Percentiles rank a stretch among this genome's conserved stretches.
These are phyloP conservation scores for Melanchra persicariae DNA, from an alignment of 2,888 invertebrate genomes.

Conservation along the genomic window DNA sequence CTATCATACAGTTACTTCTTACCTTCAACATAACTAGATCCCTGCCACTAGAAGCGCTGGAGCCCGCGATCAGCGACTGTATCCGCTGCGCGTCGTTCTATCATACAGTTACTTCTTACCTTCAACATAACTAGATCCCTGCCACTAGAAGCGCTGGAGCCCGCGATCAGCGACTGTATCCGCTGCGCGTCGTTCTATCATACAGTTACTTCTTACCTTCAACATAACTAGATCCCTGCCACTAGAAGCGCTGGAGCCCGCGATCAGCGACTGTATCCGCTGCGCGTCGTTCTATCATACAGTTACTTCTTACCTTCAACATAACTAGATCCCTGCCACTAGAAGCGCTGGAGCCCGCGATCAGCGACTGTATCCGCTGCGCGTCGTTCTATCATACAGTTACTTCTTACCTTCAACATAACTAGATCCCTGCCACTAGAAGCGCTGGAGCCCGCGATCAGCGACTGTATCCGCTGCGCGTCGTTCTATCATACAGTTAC, in stretches of 20 bases:
- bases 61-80: constrained; percentile 88
- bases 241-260: constrained; percentile 82
- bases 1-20: constrained; percentile 93
- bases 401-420: no score
- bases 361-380: constrained; percentile 92
- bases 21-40: constrained; percentile 83
- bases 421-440: constrained; percentile 83
- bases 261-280: constrained; percentile 92
- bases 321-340: constrained; percentile 83
- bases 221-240: constrained; percentile 83
- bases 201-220: no score
- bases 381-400: constrained; percentile 94
- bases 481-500: constrained; percentile 95
- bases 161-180: constrained; percentile 91
- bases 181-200: constrained; percentile 94
- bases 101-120: no score
- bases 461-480: constrained; percentile 92
- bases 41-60: constrained; percentile 82
- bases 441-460: constrained; percentile 83
- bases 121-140: constrained; percentile 82
- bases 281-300: constrained; percentile 94
- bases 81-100: constrained; percentile 94
- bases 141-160: constrained; percentile 82
- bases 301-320: no score
- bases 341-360: constrained; percentile 82